Conservation (phyloP, 2,797 vertebrate genomes). For the Gymnoscopelus braueri region DNA sequence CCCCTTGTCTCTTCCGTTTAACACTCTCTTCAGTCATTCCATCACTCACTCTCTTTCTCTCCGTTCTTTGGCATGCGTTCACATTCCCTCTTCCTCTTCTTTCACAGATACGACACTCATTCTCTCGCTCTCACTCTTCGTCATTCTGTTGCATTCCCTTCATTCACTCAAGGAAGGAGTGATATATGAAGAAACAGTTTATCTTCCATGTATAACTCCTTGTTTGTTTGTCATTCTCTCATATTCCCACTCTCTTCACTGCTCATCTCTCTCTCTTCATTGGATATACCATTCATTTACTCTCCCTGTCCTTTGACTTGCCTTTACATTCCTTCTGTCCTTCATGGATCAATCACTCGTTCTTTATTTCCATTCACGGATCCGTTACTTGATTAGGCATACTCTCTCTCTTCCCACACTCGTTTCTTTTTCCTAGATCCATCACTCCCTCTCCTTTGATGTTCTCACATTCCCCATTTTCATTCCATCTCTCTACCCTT, state of each 20-base stretch:
- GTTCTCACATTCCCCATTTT: slow-evolving; percentile 8
- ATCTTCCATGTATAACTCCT: neutral
- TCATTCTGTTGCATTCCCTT: too few relatives aligned
- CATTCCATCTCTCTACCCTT: slow-evolving; percentile 33
- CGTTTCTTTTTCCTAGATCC: too few relatives aligned
- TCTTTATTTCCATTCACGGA: slow-evolving; percentile 39
- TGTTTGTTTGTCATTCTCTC: neutral
- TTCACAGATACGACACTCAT: too few relatives aligned
- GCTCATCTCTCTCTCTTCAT: slow-evolving; percentile 3
- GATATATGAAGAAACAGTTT: too few relatives aligned
- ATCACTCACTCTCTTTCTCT: neutral
- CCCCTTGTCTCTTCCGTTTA: slow-evolving; percentile 33
- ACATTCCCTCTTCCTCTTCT: too few relatives aligned
- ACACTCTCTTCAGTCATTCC: neutral
- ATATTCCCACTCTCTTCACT: neutral
- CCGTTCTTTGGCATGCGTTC: neutral
- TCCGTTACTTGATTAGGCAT: neutral
- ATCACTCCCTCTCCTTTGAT: too few relatives aligned
- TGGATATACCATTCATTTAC: too few relatives aligned
- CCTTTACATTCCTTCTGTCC: slow-evolving; percentile 17
- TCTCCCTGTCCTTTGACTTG: too few relatives aligned
- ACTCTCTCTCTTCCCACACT: too few relatives aligned
- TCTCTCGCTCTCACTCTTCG: too few relatives aligned
- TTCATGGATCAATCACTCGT: slow-evolving; percentile 40
- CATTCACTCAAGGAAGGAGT: too few relatives aligned